Evolutionary conservation across 1,140 invertebrate genomes (phyloP).

Genomic region (Cydia strobilella): DNA sequence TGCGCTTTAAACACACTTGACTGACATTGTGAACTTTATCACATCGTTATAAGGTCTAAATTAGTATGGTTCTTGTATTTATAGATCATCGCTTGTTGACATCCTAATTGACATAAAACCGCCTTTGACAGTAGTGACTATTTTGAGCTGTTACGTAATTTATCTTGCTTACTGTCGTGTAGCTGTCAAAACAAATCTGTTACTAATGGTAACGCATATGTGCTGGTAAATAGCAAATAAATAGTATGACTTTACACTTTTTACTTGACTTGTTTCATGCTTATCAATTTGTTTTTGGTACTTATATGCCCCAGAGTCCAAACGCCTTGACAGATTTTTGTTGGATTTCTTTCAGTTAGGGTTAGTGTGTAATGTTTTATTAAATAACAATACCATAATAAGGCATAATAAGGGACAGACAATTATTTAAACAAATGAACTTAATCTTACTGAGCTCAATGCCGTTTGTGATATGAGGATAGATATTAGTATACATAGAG

Average conservation of each 20-base stretch:
- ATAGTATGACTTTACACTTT: background rate
- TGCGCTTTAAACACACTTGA: background rate
- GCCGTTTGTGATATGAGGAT: too few species aligned
- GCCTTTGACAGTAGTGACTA: slow-evolving; percentile 33
- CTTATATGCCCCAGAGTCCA: background rate
- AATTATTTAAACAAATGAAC: too few species aligned
- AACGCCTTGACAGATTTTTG: background rate
- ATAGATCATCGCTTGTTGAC: slow-evolving; percentile 43
- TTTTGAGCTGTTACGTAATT: slow-evolving; percentile 21
- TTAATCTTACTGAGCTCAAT: too few species aligned
- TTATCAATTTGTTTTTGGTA: background rate
- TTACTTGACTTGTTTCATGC: background rate
- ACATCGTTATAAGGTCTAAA: background rate
- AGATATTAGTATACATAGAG: too few species aligned
- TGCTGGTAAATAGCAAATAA: background rate
- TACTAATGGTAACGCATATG: background rate
- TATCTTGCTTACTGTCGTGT: slow-evolving; percentile 7
- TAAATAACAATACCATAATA: too few species aligned
- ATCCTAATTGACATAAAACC: slow-evolving; percentile 33
- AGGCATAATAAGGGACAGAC: too few species aligned
- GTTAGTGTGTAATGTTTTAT: too few species aligned
- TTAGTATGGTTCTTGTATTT: background rate
- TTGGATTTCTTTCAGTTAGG: background rate
- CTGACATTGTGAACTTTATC: background rate
- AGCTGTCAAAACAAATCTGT: slow-evolving; percentile 5